phyloP scores from a whole-genome alignment of 2,797 vertebrate genomes.

The Aldrovandia affinis region DNA sequence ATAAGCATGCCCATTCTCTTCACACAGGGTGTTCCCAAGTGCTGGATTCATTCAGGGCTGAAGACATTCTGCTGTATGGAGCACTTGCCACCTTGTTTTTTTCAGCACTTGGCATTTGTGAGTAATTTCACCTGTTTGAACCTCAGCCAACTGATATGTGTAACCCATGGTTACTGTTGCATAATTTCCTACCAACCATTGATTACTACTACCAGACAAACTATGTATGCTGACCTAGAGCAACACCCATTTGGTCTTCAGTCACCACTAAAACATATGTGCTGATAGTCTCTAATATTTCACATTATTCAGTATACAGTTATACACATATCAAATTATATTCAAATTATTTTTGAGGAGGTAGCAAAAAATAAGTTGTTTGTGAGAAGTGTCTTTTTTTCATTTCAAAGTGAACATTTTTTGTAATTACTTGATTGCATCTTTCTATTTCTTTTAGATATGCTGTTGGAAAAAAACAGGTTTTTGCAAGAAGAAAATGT shows the following conservation, averaged over 20 bases:
- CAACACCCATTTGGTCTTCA: not conserved
- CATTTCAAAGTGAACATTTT: not conserved
- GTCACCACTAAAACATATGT: not conserved
- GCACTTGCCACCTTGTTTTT: not conserved
- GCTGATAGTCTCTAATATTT: not conserved
- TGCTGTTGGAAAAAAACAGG: not conserved
- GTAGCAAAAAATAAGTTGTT: not conserved
- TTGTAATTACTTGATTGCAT: not conserved
- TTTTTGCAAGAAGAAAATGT: not conserved
- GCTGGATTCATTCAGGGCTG: not conserved
- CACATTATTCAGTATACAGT: not conserved
- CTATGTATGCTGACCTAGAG: not conserved
- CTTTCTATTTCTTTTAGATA: not conserved
- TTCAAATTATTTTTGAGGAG: not conserved
- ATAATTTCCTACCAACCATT: not conserved
- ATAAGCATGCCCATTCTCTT: not conserved
- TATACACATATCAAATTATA: not conserved
- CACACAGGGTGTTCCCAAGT: not conserved
- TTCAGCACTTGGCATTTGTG: not conserved
- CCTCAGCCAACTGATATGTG: not conserved
- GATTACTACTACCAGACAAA: not conserved
- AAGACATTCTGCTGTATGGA: not conserved
- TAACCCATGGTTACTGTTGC: not conserved
- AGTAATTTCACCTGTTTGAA: conserved; percentile 1
- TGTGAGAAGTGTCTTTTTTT: not conserved